A percentile compares a stretch with the other conserved stretches of the same genome.
These are phyloP conservation scores for Dasypolia templi DNA, from an alignment of 2,888 invertebrate species.

Conservation along the genomic window DNA sequence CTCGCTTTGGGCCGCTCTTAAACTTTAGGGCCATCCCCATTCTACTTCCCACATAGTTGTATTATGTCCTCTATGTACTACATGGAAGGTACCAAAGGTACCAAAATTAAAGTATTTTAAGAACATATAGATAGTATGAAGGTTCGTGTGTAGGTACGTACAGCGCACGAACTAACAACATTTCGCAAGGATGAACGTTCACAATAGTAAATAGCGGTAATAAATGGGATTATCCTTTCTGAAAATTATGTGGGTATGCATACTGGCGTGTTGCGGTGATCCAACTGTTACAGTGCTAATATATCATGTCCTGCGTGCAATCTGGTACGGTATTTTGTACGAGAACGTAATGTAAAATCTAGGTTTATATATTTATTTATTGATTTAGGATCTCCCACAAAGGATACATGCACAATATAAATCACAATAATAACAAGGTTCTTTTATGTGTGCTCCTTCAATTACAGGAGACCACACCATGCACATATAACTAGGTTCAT, in stretches of 20 bases:
- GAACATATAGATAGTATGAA: neutral
- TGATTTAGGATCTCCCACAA: no score
- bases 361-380: no score
- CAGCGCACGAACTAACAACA: conserved; percentile 7
- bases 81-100: neutral
- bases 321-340: neutral
- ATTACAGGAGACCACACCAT: no score
- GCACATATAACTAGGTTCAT: no score
- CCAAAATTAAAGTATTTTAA: neutral
- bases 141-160: neutral
- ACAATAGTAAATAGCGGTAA: conserved; percentile 53
- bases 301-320: conserved; percentile 30
- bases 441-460: no score
- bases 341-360: neutral
- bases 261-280: conserved; percentile 35
- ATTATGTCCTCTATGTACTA: neutral
- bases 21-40: neutral
- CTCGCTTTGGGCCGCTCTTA: neutral
- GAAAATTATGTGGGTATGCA: conserved; percentile 51
- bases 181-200: conserved; percentile 42
- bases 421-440: no score
- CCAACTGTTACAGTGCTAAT: conserved; percentile 35
- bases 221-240: conserved; percentile 54
- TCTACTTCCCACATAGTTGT: neutral
- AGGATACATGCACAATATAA: no score